These are phyloP conservation scores for Passerculus sandwichensis DNA, from an alignment of 2,797 vertebrate genomes.

Conservation along the genomic window DNA sequence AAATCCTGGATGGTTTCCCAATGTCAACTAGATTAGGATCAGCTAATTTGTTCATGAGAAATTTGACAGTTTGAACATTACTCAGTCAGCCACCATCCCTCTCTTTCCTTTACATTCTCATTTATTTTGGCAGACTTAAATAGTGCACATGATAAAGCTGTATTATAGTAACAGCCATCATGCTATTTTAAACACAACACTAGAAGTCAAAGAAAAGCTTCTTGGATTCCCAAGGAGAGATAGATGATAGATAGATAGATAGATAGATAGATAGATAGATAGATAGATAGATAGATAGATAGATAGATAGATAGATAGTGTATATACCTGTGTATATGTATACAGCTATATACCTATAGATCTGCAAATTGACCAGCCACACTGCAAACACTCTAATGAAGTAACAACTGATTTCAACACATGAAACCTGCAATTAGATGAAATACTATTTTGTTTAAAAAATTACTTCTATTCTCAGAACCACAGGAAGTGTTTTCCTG, in stretches of 20 bases:
- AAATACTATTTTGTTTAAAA: background rate
- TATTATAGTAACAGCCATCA: background rate
- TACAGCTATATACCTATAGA: background rate
- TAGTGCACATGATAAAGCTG: slow-evolving; percentile 18
- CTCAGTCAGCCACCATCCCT: slow-evolving; percentile 13
- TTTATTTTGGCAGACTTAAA: slow-evolving; percentile 52
- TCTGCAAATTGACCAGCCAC: slow-evolving; percentile 19
- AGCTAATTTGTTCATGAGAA: slow-evolving; percentile 70
- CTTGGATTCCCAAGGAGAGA: background rate
- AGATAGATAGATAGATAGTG: no score
- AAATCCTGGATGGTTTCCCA: slow-evolving; percentile 53
- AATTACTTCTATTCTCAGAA: background rate
- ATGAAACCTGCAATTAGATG: background rate
- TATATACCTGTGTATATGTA: background rate
- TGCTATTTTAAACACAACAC: slow-evolving; percentile 45
- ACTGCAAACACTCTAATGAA: slow-evolving; percentile 60
- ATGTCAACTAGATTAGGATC: slow-evolving; percentile 69
- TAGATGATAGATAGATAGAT: no score
- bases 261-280: background rate
- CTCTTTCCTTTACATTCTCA: slow-evolving; percentile 38
- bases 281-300: no score
- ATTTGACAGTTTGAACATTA: slow-evolving; percentile 65
- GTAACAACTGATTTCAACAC: slow-evolving; percentile 40
- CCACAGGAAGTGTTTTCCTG: background rate
- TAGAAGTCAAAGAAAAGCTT: slow-evolving; percentile 42